These are phyloP conservation scores for Xiphias gladius DNA, from an alignment of 2,113 vertebrate genomes.

Conservation along the genomic window DNA sequence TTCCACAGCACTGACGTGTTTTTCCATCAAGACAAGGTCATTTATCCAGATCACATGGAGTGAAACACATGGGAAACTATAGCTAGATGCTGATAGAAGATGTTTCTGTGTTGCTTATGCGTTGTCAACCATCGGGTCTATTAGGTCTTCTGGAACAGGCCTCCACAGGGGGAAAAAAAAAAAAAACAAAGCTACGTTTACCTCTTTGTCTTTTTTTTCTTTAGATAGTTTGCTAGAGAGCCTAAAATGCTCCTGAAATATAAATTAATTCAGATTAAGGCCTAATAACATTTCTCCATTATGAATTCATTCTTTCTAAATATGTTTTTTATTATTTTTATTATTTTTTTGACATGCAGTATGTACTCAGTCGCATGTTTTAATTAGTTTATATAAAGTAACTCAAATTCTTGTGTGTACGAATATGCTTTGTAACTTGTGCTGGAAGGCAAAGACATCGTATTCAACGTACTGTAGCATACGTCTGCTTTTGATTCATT, in stretches of 20 bases:
- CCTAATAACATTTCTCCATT: too few relatives aligned
- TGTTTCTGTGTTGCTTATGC: background rate
- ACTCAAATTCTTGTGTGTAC: background rate
- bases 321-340: too few relatives aligned
- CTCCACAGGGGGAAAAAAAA: background rate
- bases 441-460: background rate
- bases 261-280: too few relatives aligned
- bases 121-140: background rate
- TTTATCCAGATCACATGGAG: background rate
- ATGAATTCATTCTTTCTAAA: background rate
- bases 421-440: background rate
- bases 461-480: background rate
- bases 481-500: background rate
- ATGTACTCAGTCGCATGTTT: too few relatives aligned
- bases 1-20: conserved; percentile 28
- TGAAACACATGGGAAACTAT: background rate
- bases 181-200: background rate
- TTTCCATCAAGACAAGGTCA: conserved; percentile 66
- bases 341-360: too few relatives aligned
- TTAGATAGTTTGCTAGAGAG: too few relatives aligned
- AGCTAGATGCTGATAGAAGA: background rate
- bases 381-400: background rate
- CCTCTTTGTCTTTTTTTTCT: too few relatives aligned
- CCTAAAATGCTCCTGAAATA: too few relatives aligned
- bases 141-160: background rate